Evolutionary conservation across 2,797 vertebrate genomes (phyloP).

Genomic region (Cirrhinus mrigala): DNA sequence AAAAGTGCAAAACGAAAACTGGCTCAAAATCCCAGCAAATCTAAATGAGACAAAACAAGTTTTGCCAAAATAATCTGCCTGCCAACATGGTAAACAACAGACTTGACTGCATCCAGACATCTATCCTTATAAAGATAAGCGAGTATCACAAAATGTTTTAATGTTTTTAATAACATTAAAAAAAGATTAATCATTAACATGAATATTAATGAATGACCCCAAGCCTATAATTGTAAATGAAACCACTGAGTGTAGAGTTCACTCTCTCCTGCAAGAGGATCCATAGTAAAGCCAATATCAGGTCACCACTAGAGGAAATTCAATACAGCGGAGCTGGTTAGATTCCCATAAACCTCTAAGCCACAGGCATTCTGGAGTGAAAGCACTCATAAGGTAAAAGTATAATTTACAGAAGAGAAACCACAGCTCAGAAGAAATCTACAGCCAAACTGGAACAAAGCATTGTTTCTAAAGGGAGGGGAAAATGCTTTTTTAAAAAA

Average conservation of each 20-base stretch:
- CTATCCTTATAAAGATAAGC: neutral
- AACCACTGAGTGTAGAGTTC: constrained; percentile 11
- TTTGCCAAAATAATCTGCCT: neutral
- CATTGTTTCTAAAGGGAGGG: neutral
- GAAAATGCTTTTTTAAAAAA: neutral
- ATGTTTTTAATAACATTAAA: constrained; percentile 5
- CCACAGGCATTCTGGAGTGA: constrained; percentile 45
- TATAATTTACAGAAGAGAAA: constrained; percentile 36
- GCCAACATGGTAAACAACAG: neutral
- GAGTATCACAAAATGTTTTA: neutral
- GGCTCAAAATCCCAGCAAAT: neutral
- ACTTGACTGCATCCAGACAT: neutral
- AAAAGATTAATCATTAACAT: neutral
- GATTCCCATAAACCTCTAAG: constrained; percentile 38
- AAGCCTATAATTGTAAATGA: constrained; percentile 11
- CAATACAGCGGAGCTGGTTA: constrained; percentile 47
- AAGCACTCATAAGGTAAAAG: constrained; percentile 21
- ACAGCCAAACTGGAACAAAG: neutral
- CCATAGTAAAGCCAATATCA: constrained; percentile 26
- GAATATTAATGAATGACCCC: constrained; percentile 2
- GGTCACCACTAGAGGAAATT: constrained; percentile 46
- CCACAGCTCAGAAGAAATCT: constrained; percentile 7
- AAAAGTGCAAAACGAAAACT: constrained; percentile 16
- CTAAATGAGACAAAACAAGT: neutral
- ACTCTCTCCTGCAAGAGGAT: constrained; percentile 41